phyloP scores from a whole-genome alignment of 2,888 invertebrate species.

The Acleris sparsana region DNA sequence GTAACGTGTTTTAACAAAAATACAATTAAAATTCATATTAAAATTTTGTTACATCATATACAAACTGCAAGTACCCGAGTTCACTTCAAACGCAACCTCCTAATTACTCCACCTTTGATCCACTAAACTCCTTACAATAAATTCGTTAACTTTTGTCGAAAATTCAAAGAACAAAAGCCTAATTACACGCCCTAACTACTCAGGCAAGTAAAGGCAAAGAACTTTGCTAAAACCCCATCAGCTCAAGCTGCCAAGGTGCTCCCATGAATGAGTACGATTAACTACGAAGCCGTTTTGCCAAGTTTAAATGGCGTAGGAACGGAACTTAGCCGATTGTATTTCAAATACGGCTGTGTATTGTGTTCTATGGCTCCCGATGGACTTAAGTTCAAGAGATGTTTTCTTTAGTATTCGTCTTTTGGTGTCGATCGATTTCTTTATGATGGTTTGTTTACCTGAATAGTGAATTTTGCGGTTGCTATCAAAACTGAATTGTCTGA shows the following conservation, averaged over 20 bases:
- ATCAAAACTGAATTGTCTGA: too few species aligned
- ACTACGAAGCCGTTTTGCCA: conserved; percentile 72
- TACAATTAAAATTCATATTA: not conserved
- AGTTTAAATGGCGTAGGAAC: conserved; percentile 67
- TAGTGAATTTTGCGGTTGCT: not conserved
- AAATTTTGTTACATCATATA: not conserved
- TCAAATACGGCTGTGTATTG: conserved; percentile 64
- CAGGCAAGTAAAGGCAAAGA: conserved; percentile 41
- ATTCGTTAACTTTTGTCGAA: conserved; percentile 27
- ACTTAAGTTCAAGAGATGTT: conserved; percentile 10
- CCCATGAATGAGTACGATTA: conserved; percentile 74
- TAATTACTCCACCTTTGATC: conserved; percentile 24
- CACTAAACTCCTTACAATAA: conserved; percentile 21
- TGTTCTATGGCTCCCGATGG: conserved; percentile 41
- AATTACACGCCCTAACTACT: conserved; percentile 38
- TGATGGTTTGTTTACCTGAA: not conserved
- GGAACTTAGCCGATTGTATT: conserved; percentile 71
- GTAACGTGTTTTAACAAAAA: too few species aligned
- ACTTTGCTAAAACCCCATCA: conserved; percentile 67
- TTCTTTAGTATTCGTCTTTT: conserved; percentile 1
- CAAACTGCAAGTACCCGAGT: not conserved
- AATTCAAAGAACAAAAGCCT: conserved; percentile 31
- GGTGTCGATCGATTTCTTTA: not conserved
- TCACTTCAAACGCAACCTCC: conserved; percentile 4
- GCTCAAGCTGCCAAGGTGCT: conserved; percentile 56